These are phyloP conservation scores for Plagodis pulveraria DNA, from an alignment of 2,888 invertebrate genomes.

Conservation along the genomic window DNA sequence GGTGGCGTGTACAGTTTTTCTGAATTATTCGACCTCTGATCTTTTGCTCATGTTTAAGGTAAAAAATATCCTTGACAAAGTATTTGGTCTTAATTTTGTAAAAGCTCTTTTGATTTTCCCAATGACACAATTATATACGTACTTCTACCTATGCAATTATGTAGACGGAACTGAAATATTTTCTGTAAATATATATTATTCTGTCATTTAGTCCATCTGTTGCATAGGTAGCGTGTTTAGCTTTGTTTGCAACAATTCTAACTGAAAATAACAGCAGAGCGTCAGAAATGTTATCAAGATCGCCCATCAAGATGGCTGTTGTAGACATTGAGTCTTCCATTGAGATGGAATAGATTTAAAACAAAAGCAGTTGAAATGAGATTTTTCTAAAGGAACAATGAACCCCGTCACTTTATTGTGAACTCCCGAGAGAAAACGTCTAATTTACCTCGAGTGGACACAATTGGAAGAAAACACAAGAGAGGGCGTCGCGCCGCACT, in stretches of 20 bases:
- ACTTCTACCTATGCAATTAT: no score
- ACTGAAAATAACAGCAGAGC: conserved; percentile 9
- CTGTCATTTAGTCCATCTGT: not conserved
- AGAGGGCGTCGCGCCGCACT: conserved; percentile 73
- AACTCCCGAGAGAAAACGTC: conserved; percentile 73
- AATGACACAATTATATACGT: no score
- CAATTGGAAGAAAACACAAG: conserved; percentile 83
- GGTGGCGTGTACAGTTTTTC: conserved; percentile 17
- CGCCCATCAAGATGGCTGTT: conserved; percentile 31
- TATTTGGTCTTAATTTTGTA: no score
- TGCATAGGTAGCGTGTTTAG: not conserved
- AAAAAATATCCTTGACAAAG: not conserved
- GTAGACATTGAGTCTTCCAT: conserved; percentile 23
- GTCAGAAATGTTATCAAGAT: conserved; percentile 23
- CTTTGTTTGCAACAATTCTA: not conserved
- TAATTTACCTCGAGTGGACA: conserved; percentile 82
- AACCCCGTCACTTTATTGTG: conserved; percentile 63
- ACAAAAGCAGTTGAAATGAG: conserved; percentile 40
- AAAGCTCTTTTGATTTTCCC: no score
- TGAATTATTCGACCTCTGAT: conserved; percentile 15
- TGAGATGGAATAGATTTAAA: conserved; percentile 32
- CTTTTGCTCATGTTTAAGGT: conserved; percentile 7
- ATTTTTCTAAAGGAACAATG: conserved; percentile 59
- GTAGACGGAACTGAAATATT: no score
- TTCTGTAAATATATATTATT: not conserved